Evolutionary conservation across 2,113 vertebrate genomes (phyloP).

Genomic region (Sclerurus mexicanus): DNA sequence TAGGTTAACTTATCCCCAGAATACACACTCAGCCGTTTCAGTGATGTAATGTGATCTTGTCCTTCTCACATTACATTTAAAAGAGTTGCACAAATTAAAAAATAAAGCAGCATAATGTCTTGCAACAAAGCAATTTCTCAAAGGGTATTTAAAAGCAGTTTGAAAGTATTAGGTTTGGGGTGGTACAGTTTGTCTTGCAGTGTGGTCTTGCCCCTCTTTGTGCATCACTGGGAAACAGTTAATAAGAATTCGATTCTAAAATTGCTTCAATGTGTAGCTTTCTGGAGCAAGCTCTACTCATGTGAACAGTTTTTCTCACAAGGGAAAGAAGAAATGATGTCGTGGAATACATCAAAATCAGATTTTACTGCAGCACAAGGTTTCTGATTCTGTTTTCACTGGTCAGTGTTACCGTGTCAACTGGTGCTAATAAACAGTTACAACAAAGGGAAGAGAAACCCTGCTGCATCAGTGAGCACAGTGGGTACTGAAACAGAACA

Average conservation of each 20-base stretch:
- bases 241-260: slow-evolving; percentile 11
- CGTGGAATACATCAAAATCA: not conserved
- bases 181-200: not conserved
- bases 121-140: slow-evolving; percentile 26
- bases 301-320: not conserved
- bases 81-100: slow-evolving; percentile 37
- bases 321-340: not conserved
- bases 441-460: not conserved
- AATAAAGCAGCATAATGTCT: slow-evolving; percentile 8
- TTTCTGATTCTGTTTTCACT: slow-evolving; percentile 2
- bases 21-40: not conserved
- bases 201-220: slow-evolving; percentile 3
- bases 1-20: not conserved
- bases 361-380: not conserved
- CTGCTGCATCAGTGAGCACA: not conserved
- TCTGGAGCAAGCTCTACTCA: not conserved
- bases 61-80: not conserved
- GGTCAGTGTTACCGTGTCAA: not conserved
- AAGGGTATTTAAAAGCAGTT: slow-evolving; percentile 28
- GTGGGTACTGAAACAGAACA: not conserved
- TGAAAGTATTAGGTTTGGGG: not conserved
- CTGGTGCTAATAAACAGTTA: not conserved
- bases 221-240: not conserved
- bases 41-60: not conserved
- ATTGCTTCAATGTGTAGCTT: slow-evolving; percentile 4